Evolutionary conservation across 2,888 invertebrate genomes (phyloP).

Genomic region (Imbricaverruca yamaguchii): DNA sequence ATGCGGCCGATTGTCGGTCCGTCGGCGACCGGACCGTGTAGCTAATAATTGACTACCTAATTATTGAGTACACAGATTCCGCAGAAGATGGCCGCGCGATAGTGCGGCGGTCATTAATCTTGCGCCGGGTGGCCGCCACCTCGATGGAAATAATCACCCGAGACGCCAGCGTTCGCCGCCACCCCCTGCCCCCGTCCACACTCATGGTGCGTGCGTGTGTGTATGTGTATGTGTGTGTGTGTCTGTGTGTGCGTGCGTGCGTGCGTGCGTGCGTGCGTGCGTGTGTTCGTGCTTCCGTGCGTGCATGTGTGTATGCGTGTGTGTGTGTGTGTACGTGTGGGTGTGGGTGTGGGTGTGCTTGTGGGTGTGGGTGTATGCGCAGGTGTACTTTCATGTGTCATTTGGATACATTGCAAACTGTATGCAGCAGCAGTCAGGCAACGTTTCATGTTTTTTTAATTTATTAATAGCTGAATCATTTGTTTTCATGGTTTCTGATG

Average conservation of each 20-base stretch:
- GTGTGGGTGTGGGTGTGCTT: too few species aligned
- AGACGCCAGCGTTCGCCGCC: background rate
- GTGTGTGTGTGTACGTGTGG: background rate
- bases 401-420: too few species aligned
- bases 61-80: slow-evolving; percentile 18
- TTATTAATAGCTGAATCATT: too few species aligned
- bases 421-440: too few species aligned
- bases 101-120: slow-evolving; percentile 6
- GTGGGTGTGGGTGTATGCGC: too few species aligned
- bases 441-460: too few species aligned
- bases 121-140: slow-evolving; percentile 11
- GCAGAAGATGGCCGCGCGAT: slow-evolving; percentile 10
- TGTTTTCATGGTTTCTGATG: too few species aligned
- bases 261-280: background rate
- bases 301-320: background rate
- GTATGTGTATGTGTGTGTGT: too few species aligned
- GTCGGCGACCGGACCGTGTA: background rate
- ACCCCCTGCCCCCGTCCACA: background rate
- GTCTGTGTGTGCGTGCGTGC: too few species aligned
- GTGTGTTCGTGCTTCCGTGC: background rate
- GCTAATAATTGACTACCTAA: slow-evolving; percentile 21
- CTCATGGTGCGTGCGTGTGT: too few species aligned
- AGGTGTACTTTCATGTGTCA: too few species aligned
- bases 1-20: background rate
- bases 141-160: slow-evolving; percentile 25